Base-by-base conservation (phyloP, 92 coral and sea anemone species). In the Actinernus sp. region DNA sequence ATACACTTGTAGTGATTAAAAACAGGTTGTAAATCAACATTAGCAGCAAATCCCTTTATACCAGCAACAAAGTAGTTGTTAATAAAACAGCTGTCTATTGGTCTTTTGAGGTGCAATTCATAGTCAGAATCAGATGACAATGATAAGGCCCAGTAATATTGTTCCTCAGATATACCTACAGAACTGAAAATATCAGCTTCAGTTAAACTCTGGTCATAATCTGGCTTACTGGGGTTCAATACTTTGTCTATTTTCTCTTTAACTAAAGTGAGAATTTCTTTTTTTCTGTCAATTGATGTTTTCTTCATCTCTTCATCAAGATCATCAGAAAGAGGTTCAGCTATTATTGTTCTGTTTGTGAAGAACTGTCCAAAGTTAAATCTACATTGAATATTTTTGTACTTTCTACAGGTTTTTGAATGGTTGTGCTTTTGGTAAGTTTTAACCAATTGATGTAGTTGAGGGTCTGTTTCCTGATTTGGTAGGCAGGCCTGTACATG, bases 141-240 rank as follows among this genome's bases (percentile, higher is more conserved):
- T 53, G 92, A 81, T 67, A 86, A 47, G 1, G 89, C 89, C 4
- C 33, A n/a, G 61, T 87, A 74, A 62, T 81, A 82, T 66, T 86
- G 68, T 41, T 65, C 57, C 62, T 82, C 81, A 57, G 79, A 48
- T 38, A 87, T 61, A 50, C 68, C 77, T 58, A 68, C 36, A 37
- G 66, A 33, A 16, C 22, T 34, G 7, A 85, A 59, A 33, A 86
- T 31, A 41, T 73, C 67, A 12, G 62, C 54, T 17, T 44, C 61
- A 28, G 58, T 76, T 40, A 69, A 28, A 11, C 16, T 49, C 0
- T 73, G 31, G 24, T 69, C 53, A 48, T 84, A 84, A 23, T 70
- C 28, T 31, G 52, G 28, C 25, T 61, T 83, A 3, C 36, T 48
- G 11, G 79, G 74, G 44, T 70, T 49, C 9, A 68, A 34, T 10